Evolutionary conservation across 2,888 invertebrate genomes (phyloP).

Genomic region (Didymodactylos carnosus): DNA sequence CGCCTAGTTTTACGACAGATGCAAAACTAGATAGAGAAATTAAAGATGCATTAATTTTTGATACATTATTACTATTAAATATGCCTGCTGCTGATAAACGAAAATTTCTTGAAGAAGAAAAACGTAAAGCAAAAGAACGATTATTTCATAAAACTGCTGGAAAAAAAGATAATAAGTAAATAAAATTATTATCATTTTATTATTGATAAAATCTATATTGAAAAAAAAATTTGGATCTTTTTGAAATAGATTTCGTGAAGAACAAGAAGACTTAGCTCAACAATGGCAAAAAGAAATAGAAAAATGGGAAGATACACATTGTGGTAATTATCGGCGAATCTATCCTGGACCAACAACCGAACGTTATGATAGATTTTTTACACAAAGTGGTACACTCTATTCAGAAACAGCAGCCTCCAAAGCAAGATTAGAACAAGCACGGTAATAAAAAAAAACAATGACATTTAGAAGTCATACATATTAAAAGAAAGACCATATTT

Average conservation of each 20-base stretch:
- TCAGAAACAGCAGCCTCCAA: conserved; percentile 35
- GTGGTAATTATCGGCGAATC: conserved; percentile 34
- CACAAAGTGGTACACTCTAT: conserved; percentile 32
- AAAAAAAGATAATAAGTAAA: conserved; percentile 19
- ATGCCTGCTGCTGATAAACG: conserved; percentile 31
- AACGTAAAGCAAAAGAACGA: conserved; percentile 29
- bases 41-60: conserved; percentile 49
- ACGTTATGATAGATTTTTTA: conserved; percentile 33
- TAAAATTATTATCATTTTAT: no score
- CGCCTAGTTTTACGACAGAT: conserved; percentile 76
- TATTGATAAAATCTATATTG: conserved; percentile 19
- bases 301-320: conserved; percentile 29
- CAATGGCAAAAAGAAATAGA: conserved; percentile 29
- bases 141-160: conserved; percentile 25
- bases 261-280: conserved; percentile 28
- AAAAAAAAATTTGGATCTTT: conserved; percentile 1
- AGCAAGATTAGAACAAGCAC: conserved; percentile 31
- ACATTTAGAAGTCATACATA: neutral
- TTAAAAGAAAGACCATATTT: neutral
- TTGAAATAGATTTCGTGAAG: conserved; percentile 28
- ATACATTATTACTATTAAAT: conserved; percentile 32
- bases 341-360: conserved; percentile 25
- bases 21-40: conserved; percentile 64
- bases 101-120: conserved; percentile 30
- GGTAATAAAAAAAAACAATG: conserved; percentile 19